A percentile compares a stretch with the other conserved stretches of the same genome.
These are phyloP conservation scores for Eupithecia pulchellata DNA, from an alignment of 2,888 invertebrate species.

Conservation along the genomic window DNA sequence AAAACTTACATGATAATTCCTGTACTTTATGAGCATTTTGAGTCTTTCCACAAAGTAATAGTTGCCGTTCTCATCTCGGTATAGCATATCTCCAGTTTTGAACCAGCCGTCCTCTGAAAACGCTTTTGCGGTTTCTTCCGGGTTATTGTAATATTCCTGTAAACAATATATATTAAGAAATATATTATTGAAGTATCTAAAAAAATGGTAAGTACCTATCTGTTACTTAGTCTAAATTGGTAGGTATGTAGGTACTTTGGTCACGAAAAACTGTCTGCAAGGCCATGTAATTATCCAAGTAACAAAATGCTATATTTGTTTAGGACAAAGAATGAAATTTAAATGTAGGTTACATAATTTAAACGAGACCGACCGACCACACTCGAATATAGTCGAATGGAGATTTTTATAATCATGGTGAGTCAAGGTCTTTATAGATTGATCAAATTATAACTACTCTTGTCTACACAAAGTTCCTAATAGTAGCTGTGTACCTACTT, in stretches of 20 bases:
- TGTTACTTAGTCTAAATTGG: too few relatives aligned
- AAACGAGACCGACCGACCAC: too few relatives aligned
- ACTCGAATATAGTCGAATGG: too few relatives aligned
- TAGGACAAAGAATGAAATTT: too few relatives aligned
- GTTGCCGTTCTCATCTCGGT: slow-evolving; percentile 60
- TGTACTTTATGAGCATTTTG: slow-evolving; percentile 69
- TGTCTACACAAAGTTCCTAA: too few relatives aligned
- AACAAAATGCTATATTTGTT: too few relatives aligned
- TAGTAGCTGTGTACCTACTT: too few relatives aligned
- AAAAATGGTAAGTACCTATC: too few relatives aligned
- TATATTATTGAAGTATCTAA: not conserved
- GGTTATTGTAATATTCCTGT: slow-evolving; percentile 59
- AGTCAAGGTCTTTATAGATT: not conserved
- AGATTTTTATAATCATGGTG: not conserved
- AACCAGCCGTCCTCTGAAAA: slow-evolving; percentile 70
- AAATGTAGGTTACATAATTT: too few relatives aligned
- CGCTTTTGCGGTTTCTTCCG: slow-evolving; percentile 62
- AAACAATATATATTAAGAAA: not conserved
- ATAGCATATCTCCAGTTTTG: slow-evolving; percentile 71
- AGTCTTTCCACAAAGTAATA: slow-evolving; percentile 70
- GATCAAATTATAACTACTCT: not conserved
- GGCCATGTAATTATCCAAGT: too few relatives aligned
- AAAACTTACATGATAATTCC: slow-evolving; percentile 61
- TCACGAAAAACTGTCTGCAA: too few relatives aligned
- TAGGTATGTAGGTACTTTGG: too few relatives aligned